These are phyloP conservation scores for Boulengeromyrus knoepffleri DNA, from an alignment of 2,113 vertebrate species.

Conservation along the genomic window DNA sequence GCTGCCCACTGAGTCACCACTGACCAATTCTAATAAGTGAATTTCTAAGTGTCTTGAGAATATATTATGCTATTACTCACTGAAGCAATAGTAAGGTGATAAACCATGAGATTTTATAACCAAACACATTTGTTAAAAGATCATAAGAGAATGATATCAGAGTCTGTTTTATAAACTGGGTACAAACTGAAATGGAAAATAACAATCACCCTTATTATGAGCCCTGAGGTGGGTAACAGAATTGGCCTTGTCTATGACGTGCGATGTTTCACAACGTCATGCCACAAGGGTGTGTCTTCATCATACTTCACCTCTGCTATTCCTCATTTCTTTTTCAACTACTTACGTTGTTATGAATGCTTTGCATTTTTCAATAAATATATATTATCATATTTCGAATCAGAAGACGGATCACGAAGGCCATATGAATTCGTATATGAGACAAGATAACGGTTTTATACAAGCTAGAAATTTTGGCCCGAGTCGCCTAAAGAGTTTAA, in stretches of 20 bases:
- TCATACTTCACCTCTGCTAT: background rate
- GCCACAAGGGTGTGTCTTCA: background rate
- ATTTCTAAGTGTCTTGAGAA: background rate
- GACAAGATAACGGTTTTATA: background rate
- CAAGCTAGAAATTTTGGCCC: background rate
- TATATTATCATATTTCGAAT: background rate
- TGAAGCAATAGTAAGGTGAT: background rate
- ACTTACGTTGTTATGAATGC: background rate
- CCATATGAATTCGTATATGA: background rate
- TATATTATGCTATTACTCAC: background rate
- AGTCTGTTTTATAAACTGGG: background rate
- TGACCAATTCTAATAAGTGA: background rate
- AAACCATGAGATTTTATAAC: background rate
- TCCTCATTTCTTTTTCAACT: background rate
- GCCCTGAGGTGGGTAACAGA: background rate
- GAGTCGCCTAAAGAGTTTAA: background rate
- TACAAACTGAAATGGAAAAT: background rate
- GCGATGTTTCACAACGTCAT: background rate
- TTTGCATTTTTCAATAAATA: background rate
- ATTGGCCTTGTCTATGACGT: background rate
- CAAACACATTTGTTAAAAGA: background rate
- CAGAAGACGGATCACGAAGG: background rate
- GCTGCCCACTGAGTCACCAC: background rate
- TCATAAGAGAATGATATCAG: background rate
- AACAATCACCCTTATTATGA: background rate